phyloP scores from a whole-genome alignment of 2,888 invertebrate species.

The Drosophila mercatorum region DNA sequence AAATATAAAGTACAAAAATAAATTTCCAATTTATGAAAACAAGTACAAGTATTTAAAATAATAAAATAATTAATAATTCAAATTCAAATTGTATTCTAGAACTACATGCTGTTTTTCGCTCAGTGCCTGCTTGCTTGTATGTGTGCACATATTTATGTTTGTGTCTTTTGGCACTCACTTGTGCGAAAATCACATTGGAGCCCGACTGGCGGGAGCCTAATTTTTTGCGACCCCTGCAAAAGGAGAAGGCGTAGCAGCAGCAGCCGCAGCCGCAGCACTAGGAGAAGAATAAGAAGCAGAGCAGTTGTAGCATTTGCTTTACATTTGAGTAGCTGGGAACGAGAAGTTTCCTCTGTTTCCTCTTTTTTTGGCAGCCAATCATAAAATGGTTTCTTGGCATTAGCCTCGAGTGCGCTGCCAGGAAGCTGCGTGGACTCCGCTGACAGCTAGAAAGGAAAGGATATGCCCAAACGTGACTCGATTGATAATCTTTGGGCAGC shows the following conservation, averaged over 20 bases:
- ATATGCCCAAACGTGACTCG: constrained; percentile 22
- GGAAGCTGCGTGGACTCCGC: constrained; percentile 6
- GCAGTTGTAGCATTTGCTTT: constrained; percentile 12
- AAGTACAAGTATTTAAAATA: too few relatives aligned
- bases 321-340: constrained; percentile 30
- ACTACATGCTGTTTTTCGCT: neutral
- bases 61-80: too few relatives aligned
- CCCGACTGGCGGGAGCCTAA: constrained; percentile 87
- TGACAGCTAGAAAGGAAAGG: neutral
- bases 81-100: too few relatives aligned
- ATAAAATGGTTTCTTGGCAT: constrained; percentile 62
- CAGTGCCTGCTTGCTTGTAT: constrained; percentile 1
- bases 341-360: constrained; percentile 30
- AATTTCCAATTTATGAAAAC: too few relatives aligned
- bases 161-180: constrained; percentile 78
- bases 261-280: constrained; percentile 13
- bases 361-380: constrained; percentile 69
- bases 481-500: constrained; percentile 27
- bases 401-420: constrained; percentile 53
- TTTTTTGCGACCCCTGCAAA: constrained; percentile 39
- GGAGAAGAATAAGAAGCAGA: neutral
- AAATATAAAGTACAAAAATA: too few relatives aligned
- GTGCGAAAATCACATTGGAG: constrained; percentile 84
- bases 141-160: constrained; percentile 32
- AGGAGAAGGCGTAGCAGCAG: constrained; percentile 2